Conservation (phyloP, 2,113 vertebrate genomes). For the Apaloderma vittatum region DNA sequence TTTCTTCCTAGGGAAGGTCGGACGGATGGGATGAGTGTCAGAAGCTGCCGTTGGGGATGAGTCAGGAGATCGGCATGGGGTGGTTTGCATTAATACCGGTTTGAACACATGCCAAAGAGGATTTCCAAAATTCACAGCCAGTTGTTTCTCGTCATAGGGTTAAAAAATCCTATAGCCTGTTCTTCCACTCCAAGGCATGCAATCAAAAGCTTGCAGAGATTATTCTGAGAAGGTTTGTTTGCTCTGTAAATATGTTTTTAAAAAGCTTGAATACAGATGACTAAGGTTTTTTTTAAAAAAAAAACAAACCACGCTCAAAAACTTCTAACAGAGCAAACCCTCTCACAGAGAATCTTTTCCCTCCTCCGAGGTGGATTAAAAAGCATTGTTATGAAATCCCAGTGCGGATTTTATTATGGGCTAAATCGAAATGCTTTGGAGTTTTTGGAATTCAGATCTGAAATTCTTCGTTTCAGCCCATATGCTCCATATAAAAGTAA, state of each 20-base stretch:
- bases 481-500: conserved; percentile 19
- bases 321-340: not conserved
- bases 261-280: conserved; percentile 6
- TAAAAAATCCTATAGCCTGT: conserved; percentile 19
- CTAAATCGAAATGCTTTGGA: conserved; percentile 21
- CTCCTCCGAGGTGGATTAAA: conserved; percentile 5
- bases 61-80: conserved; percentile 48
- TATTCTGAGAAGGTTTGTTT: not conserved
- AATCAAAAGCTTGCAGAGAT: not conserved
- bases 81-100: not conserved
- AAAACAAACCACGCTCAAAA: not conserved
- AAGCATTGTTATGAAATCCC: conserved; percentile 23
- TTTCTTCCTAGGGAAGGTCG: conserved; percentile 9
- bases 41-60: conserved; percentile 27
- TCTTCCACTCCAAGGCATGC: not conserved
- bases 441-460: conserved; percentile 33
- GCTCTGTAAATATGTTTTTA: conserved; percentile 18
- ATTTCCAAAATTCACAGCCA: conserved; percentile 63
- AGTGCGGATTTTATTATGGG: not conserved
- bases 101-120: conserved; percentile 48
- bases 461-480: conserved; percentile 8
- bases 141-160: conserved; percentile 38
- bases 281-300: not conserved
- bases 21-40: not conserved
- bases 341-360: not conserved